Evolutionary conservation across 2,888 invertebrate genomes (phyloP).

Genomic region (Linnaemya vulpina): DNA sequence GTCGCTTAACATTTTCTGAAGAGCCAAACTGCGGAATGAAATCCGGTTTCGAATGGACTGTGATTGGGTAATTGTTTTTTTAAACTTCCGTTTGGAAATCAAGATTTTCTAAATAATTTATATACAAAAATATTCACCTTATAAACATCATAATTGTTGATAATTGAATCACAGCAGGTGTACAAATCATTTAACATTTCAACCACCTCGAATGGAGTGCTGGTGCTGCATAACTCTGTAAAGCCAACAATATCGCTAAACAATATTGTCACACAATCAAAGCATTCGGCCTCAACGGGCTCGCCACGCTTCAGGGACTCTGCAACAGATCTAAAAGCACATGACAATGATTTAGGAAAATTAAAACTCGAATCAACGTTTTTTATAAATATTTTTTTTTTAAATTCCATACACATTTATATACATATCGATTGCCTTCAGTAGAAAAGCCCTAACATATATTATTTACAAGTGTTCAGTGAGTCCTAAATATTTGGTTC

Average conservation of each 20-base stretch:
- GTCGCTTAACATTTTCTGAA: no score
- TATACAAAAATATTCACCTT: slow-evolving; percentile 84
- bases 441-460: no score
- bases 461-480: no score
- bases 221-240: slow-evolving; percentile 90
- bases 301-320: slow-evolving; percentile 91
- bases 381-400: not conserved
- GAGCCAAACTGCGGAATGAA: no score
- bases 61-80: no score
- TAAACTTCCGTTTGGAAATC: no score
- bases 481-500: no score
- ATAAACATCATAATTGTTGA: slow-evolving; percentile 93
- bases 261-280: slow-evolving; percentile 91
- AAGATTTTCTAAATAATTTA: no score
- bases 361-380: not conserved
- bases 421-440: no score
- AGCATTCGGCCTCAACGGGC: slow-evolving; percentile 91
- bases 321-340: slow-evolving; percentile 87
- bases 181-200: slow-evolving; percentile 94
- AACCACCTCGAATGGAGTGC: slow-evolving; percentile 92
- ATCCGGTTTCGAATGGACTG: no score
- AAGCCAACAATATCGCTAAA: slow-evolving; percentile 94
- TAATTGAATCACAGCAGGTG: slow-evolving; percentile 93
- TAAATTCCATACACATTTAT: no score
- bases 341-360: not conserved